A percentile compares a stretch with the other conserved stretches of the same genome.
Conservation (phyloP, 1,140 invertebrate species). For the Cylas formicarius region DNA sequence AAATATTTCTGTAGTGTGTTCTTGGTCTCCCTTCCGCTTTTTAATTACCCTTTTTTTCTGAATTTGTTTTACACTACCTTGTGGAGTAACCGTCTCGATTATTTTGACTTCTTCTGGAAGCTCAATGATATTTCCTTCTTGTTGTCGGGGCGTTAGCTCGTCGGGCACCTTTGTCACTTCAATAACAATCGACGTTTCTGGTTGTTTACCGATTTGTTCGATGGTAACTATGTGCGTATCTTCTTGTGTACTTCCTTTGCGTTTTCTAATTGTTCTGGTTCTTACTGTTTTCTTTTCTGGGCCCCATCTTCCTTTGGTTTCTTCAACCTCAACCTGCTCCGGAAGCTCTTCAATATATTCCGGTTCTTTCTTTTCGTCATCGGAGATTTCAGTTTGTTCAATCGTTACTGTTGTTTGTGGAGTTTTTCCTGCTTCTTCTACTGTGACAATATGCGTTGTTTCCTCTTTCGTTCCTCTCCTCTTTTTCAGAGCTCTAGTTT, state of each 20-base stretch:
- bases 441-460: conserved; percentile 40
- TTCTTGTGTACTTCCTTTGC: conserved; percentile 32
- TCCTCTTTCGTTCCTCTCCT: conserved; percentile 36
- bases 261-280: conserved; percentile 39
- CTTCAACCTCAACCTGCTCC: conserved; percentile 35
- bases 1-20: conserved; percentile 46
- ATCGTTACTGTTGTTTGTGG: conserved; percentile 33
- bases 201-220: conserved; percentile 38
- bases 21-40: conserved; percentile 38
- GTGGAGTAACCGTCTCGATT: conserved; percentile 29
- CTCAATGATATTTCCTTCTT: conserved; percentile 31
- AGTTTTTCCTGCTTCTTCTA: conserved; percentile 41
- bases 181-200: conserved; percentile 36
- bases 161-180: conserved; percentile 37
- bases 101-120: conserved; percentile 39
- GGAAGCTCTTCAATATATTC: conserved; percentile 35
- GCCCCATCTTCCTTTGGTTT: conserved; percentile 29
- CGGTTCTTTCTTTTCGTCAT: conserved; percentile 35
- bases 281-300: conserved; percentile 39
- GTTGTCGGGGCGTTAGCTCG: conserved; percentile 11
- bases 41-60: conserved; percentile 40
- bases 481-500: conserved; percentile 40
- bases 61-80: conserved; percentile 35
- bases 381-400: conserved; percentile 17
- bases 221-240: conserved; percentile 34